Base-by-base conservation (phyloP, 2,113 vertebrate genomes). In the Tetrao urogallus region DNA sequence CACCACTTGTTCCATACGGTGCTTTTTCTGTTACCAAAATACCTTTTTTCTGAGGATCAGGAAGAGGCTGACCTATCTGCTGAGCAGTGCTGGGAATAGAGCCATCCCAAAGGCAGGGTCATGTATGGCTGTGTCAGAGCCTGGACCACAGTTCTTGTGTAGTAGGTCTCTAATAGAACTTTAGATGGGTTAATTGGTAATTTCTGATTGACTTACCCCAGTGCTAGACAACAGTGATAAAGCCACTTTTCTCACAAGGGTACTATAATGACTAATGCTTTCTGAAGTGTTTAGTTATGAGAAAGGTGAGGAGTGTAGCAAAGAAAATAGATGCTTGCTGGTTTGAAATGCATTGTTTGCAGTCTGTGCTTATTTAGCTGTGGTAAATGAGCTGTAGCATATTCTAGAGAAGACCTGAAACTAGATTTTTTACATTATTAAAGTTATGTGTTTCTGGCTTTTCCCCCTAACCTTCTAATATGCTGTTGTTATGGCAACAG, bases 401-500 rank as follows among this genome's bases (percentile, higher is more conserved):
- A n/a, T 66, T 65, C 76, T 42, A 72, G 28, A 70, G 65, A 76
- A 66, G 42, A 82, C 60, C 30, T 60, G 75, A 87, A 87, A 48
- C 3, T 8, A 58, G 30, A 42, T 84, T 10, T 82, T 71, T 86
- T 74, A 67, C 36, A 40, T 81, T 88, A 83, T 36, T 91, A 25
- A 88, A 92, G 75, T 76, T 91, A 58, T 2, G 7, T 48, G 18
- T 73, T 88, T 84, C 76, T 92, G 61, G 21, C 38, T 57, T 71
- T 56, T 36, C 22, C 25, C 67, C 17, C 30, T 5, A 40, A 57
- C 63, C 28, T 77, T 90, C 58, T 80, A 58, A 85, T 89, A 58
- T 42, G 18, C 77, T 66, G 86, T 82, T 90, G 90, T 87, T 93
- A 91, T 80, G 74, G 82, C 56, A 89, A 94, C 64, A 18, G 45